These are phyloP conservation scores for Phymatocera aterrima DNA, from an alignment of 2,888 invertebrate species.

Conservation along the genomic window DNA sequence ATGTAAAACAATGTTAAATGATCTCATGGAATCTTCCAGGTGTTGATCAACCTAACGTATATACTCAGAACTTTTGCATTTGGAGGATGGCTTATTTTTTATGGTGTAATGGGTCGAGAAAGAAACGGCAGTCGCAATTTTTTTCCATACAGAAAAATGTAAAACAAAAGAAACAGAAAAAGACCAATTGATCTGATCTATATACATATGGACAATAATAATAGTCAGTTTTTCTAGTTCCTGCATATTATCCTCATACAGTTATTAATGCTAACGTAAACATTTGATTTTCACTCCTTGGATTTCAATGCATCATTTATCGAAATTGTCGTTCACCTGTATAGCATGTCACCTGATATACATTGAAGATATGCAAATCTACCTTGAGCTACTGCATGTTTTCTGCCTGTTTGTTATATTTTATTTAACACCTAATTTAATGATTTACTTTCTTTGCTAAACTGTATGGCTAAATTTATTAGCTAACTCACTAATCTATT, in stretches of 20 bases:
- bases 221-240: conserved; percentile 5
- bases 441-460: conserved; percentile 39
- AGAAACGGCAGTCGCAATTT: not conserved
- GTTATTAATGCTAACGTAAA: not conserved
- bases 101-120: not conserved
- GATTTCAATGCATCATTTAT: not conserved
- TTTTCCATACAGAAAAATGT: not conserved
- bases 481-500: conserved; percentile 42
- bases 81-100: not conserved
- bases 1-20: not conserved
- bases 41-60: not conserved
- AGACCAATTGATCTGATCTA: conserved; percentile 14
- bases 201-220: conserved; percentile 35
- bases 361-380: conserved; percentile 44
- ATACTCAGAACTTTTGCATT: not conserved
- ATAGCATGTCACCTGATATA: conserved; percentile 32
- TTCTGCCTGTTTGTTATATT: conserved; percentile 18
- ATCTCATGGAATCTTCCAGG: conserved; percentile 9
- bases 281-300: conserved; percentile 36
- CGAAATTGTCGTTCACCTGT: not conserved
- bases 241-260: conserved; percentile 2
- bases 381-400: conserved; percentile 37
- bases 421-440: conserved; percentile 38
- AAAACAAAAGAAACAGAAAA: not conserved
- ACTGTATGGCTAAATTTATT: conserved; percentile 30